A percentile compares a stretch with the other conserved stretches of the same genome.
phyloP scores from a whole-genome alignment of 2,113 vertebrate species.

The Phoxinus phoxinus region DNA sequence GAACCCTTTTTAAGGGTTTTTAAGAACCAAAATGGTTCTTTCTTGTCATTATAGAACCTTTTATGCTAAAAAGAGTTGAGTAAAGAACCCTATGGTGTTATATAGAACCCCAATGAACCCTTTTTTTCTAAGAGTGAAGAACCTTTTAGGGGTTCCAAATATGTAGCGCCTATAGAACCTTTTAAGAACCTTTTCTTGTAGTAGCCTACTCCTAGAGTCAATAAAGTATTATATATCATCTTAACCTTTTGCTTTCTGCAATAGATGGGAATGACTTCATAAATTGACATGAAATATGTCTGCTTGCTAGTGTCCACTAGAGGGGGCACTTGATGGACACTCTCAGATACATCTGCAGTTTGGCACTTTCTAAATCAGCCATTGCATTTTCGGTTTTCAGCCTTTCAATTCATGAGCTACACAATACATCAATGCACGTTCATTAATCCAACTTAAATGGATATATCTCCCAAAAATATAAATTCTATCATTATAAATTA shows the following conservation, averaged over 20 bases:
- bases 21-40: no score
- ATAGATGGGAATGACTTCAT: neutral
- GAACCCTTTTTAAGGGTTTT: no score
- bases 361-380: neutral
- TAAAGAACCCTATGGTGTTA: no score
- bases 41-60: no score
- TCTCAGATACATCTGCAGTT: conserved; percentile 9
- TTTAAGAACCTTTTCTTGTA: no score
- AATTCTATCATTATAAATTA: neutral
- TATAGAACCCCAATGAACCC: no score
- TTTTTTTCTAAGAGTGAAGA: no score
- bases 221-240: neutral
- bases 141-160: no score
- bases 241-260: neutral
- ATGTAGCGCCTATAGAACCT: no score
- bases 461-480: neutral
- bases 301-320: conserved; percentile 56
- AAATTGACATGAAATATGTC: neutral
- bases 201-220: neutral
- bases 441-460: neutral
- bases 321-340: conserved; percentile 59
- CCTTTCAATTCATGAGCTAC: neutral
- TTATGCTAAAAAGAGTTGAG: no score
- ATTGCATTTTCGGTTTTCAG: neutral
- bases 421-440: neutral